Evolutionary conservation across 2,888 invertebrate species (phyloP).

Genomic region (Malthinus flaveolus): DNA sequence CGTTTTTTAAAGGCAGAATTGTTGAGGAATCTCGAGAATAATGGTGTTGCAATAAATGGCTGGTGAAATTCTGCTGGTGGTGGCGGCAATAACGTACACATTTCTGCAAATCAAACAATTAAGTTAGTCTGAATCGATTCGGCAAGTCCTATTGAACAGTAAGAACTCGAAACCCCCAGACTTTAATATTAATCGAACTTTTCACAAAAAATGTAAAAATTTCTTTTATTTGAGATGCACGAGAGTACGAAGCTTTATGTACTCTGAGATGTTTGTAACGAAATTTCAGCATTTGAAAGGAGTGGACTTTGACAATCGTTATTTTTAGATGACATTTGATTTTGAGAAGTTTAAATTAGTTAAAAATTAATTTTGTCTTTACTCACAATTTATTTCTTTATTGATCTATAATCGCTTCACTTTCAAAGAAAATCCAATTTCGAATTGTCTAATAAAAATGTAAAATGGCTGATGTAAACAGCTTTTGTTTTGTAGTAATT

Average conservation of each 20-base stretch:
- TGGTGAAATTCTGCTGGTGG: neutral
- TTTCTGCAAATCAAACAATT: conserved; percentile 4
- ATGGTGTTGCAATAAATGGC: neutral
- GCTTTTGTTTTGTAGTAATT: conserved; percentile 10
- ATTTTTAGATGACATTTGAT: no score
- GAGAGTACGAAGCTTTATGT: no score
- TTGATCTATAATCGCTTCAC: neutral
- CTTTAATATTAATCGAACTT: no score
- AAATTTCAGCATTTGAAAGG: no score
- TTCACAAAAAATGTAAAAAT: no score
- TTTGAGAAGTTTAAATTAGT: no score
- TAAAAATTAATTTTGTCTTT: neutral
- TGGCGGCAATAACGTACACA: neutral
- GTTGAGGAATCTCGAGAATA: conserved; percentile 2
- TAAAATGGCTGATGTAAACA: conserved; percentile 5
- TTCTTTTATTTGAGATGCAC: no score
- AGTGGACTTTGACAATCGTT: no score
- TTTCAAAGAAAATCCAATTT: neutral
- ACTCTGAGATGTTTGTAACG: no score
- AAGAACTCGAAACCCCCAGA: no score
- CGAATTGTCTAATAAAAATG: neutral
- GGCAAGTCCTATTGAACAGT: no score
- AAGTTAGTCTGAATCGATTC: neutral
- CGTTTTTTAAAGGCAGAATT: conserved; percentile 4
- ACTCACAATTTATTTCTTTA: conserved; percentile 3